Evolutionary conservation across 1,140 invertebrate genomes (phyloP), one percentile per base, ranked within the genome.

Genomic region (Atta cephalotes): DNA sequence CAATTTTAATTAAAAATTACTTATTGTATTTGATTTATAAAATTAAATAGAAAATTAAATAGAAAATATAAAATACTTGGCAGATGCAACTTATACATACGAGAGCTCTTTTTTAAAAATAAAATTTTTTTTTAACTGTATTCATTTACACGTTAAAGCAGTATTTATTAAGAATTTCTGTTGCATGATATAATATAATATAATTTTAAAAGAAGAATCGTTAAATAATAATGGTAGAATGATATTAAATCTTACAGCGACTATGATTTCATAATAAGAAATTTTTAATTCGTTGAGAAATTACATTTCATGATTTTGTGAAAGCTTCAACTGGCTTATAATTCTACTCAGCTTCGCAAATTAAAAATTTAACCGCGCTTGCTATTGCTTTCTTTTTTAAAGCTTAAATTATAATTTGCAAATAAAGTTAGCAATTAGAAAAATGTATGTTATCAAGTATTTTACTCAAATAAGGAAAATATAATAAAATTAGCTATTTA

Each of bases 101-200:
- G 5, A 35, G 18, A 12, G 28, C 18, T 65, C 39, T 45, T 45
- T 9, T 25, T 65, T 31, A n/a, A 10, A 49, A 79, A 63, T 60
- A 51, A 63, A 78, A 51, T 63, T 79, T 0, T 65, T 51, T 76
- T 5, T 60, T 9, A 1, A 56, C 39, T 16, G 3, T 35, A 56
- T 28, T 25, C 0, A 65, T 51, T 62, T 18, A 10, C 39, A 45
- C 9, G n/a, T 79, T 25, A 65, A 51, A 2, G 39, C 7, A 65
- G 18, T 56, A 39, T 65, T 65, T 65, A 3, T 49, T 65, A 65
- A 65, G 16, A 79, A 65, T 63, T 76, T 78, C 25, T 78, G 12
- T 78, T n/a, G 25, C 25, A 9, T 49, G 21, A 31, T 31, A 4
- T 16, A 72, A 62, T 56, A 9, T 49, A 16, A 31, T 31, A 4